phyloP scores from a whole-genome alignment of 2,888 invertebrate genomes.

The Dendrolimus pini region DNA sequence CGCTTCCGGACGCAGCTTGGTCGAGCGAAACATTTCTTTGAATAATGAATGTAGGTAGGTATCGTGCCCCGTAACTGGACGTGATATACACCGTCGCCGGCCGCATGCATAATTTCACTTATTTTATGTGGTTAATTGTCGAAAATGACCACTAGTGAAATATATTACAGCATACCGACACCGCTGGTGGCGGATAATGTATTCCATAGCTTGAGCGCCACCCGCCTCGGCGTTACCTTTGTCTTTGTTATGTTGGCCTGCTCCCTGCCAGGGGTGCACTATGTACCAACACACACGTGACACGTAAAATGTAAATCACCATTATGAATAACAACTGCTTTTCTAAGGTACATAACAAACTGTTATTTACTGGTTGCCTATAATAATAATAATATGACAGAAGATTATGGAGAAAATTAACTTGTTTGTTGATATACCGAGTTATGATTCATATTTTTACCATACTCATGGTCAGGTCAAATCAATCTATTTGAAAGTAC shows the following conservation, averaged over 20 bases:
- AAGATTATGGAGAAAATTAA: neutral
- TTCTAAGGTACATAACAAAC: neutral
- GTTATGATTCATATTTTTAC: no score
- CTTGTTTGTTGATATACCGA: neutral
- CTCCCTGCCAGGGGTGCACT: conserved; percentile 12
- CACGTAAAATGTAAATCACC: conserved; percentile 21
- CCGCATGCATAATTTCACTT: conserved; percentile 77
- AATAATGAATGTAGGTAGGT: conserved; percentile 75
- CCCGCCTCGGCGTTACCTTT: conserved; percentile 45
- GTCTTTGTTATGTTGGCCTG: conserved; percentile 32
- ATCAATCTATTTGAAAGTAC: no score
- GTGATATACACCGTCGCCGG: conserved; percentile 76
- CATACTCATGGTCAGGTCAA: no score
- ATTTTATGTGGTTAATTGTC: conserved; percentile 77
- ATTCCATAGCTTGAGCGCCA: conserved; percentile 58
- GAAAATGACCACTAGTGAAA: conserved; percentile 75
- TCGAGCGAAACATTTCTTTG: conserved; percentile 75
- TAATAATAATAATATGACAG: neutral
- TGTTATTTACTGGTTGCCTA: neutral
- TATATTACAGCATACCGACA: conserved; percentile 65
- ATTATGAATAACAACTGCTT: neutral
- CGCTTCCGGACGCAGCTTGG: conserved; percentile 66
- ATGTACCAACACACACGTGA: conserved; percentile 13
- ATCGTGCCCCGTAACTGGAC: conserved; percentile 75
- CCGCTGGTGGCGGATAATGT: conserved; percentile 65